Conservation (phyloP, 2,888 invertebrate genomes). For the Thalpophila matura region DNA sequence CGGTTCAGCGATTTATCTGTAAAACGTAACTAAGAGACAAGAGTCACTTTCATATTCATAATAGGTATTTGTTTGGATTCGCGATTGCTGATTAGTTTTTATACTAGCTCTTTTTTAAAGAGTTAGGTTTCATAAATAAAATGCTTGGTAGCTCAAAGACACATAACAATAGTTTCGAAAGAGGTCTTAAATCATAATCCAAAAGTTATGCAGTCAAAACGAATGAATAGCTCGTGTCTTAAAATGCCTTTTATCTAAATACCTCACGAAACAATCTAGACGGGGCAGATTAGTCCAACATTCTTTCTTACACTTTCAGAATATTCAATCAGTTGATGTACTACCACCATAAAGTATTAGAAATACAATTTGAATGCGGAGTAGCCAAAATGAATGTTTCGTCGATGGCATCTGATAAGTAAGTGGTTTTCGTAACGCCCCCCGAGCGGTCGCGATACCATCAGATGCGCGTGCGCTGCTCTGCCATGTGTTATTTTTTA, state of each 20-base stretch:
- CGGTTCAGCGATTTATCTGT: no score
- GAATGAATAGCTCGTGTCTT: conserved; percentile 35
- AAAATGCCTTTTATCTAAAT: conserved; percentile 43
- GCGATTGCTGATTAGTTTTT: no score
- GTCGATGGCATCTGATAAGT: conserved; percentile 86
- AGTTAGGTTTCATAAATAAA: background rate
- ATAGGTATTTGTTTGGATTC: no score
- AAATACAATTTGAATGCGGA: conserved; percentile 75
- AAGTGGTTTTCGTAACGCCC: conserved; percentile 90
- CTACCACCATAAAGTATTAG: conserved; percentile 51
- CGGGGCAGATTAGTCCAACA: conserved; percentile 64
- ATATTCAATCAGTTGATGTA: conserved; percentile 63
- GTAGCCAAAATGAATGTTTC: conserved; percentile 86
- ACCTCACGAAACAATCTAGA: conserved; percentile 56
- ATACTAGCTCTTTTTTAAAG: no score
- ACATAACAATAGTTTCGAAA: conserved; percentile 26
- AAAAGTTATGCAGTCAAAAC: conserved; percentile 24
- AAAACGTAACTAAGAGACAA: no score
- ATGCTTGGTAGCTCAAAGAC: background rate
- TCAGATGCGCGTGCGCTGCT: conserved; percentile 81
- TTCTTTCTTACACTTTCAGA: conserved; percentile 62
- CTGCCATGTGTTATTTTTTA: conserved; percentile 74
- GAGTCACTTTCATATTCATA: no score
- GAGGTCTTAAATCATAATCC: conserved; percentile 37
- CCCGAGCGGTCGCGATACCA: conserved; percentile 81